Percentiles rank a stretch among this genome's conserved stretches.
phyloP scores from a whole-genome alignment of 2,113 vertebrate genomes.

The Dendrocopos noguchii region DNA sequence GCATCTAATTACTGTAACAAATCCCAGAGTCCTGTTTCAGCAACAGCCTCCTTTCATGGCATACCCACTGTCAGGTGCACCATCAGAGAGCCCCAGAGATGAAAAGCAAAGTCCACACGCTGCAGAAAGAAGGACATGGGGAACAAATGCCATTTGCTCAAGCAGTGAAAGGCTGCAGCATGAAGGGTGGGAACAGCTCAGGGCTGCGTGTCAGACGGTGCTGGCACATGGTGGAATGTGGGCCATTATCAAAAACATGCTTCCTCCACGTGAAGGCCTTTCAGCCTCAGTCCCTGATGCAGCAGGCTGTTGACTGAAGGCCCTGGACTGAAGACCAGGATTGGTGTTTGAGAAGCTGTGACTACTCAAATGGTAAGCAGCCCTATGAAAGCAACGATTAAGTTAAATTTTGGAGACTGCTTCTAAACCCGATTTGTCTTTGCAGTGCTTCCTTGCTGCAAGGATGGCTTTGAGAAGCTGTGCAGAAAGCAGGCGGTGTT shows the following conservation, averaged over 20 bases:
- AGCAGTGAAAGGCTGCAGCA: background rate
- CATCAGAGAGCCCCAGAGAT: background rate
- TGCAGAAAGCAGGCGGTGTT: background rate
- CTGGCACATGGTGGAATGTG: background rate
- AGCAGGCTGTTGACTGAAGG: background rate
- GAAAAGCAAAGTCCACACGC: background rate
- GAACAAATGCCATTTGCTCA: background rate
- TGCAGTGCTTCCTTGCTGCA: background rate
- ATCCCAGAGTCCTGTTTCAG: background rate
- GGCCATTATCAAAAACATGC: background rate
- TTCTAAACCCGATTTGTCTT: background rate
- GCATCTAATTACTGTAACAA: background rate
- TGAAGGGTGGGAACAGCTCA: background rate
- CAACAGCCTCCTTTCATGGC: background rate
- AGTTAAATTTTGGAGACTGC: background rate
- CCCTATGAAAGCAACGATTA: background rate
- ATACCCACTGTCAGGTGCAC: background rate
- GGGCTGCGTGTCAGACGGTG: background rate
- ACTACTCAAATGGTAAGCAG: background rate
- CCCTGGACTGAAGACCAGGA: background rate
- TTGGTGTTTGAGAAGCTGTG: background rate
- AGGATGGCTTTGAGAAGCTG: background rate
- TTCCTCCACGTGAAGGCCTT: background rate
- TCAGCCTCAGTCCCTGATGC: background rate
- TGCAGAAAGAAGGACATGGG: background rate